These are phyloP conservation scores for Perognathus longimembris DNA, from an alignment of 2,113 vertebrate species.

Conservation along the genomic window DNA sequence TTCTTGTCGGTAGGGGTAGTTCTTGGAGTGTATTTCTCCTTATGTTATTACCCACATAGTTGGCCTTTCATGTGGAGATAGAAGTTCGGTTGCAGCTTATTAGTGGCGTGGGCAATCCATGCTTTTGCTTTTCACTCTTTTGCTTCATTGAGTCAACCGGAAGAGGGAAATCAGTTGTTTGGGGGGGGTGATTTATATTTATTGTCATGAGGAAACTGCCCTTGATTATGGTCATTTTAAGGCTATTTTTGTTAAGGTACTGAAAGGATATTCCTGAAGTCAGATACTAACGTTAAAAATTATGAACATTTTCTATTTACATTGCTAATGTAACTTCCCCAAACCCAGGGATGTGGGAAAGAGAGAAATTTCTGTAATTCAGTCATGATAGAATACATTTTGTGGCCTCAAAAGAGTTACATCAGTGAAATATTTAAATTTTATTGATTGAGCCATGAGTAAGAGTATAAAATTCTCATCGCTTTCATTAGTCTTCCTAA, in stretches of 20 bases:
- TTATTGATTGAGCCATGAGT: conserved; percentile 43
- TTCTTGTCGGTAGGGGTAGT: not conserved
- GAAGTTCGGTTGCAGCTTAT: not conserved
- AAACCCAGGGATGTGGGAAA: conserved; percentile 16
- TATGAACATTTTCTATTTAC: conserved; percentile 37
- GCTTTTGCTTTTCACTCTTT: conserved; percentile 4
- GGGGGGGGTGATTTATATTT: conserved; percentile 44
- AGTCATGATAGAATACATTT: conserved; percentile 18
- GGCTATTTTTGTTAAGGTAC: conserved; percentile 56
- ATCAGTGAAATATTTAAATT: conserved; percentile 51
- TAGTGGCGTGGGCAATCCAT: not conserved
- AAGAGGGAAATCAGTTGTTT: conserved; percentile 46
- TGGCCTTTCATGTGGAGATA: not conserved
- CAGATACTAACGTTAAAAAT: conserved; percentile 42
- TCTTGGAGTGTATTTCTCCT: not conserved
- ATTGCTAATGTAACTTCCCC: not conserved
- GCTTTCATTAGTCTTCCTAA: conserved; percentile 46
- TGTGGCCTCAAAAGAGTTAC: conserved; percentile 29
- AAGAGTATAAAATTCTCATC: conserved; percentile 34
- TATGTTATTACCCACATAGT: conserved; percentile 2
- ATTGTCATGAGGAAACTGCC: conserved; percentile 49
- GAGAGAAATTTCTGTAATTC: not conserved
- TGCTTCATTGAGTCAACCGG: conserved; percentile 56
- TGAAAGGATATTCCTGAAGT: conserved; percentile 63
- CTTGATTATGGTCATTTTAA: conserved; percentile 65